These are phyloP conservation scores for Danionella cerebrum DNA, from an alignment of 2,113 vertebrate genomes.

Conservation along the genomic window DNA sequence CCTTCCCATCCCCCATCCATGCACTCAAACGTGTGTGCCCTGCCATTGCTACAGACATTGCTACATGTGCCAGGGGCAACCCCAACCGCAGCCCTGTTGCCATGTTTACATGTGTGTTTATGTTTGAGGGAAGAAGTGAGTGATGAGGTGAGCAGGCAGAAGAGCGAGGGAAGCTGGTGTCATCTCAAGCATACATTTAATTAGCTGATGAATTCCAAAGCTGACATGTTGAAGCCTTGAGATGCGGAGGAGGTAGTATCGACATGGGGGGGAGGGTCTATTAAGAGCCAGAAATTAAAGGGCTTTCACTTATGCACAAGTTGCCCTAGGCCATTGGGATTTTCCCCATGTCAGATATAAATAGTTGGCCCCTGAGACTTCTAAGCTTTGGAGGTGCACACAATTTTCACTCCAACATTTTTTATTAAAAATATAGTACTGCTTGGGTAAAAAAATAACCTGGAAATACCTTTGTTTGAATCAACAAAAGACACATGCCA, in stretches of 20 bases:
- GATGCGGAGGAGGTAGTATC: slow-evolving; percentile 15
- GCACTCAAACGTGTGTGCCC: neutral
- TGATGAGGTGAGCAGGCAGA: slow-evolving; percentile 46
- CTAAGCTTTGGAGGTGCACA: neutral
- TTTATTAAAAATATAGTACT: too few species aligned
- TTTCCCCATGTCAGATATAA: slow-evolving; percentile 10
- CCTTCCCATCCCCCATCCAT: neutral
- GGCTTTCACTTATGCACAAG: neutral
- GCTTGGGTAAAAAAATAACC: too few species aligned
- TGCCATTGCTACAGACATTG: slow-evolving; percentile 22
- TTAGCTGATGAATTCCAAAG: slow-evolving; percentile 26
- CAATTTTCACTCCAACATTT: neutral
- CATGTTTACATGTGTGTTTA: slow-evolving; percentile 51
- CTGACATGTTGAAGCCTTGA: slow-evolving; percentile 9
- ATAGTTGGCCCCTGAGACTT: slow-evolving; percentile 4
- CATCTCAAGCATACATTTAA: slow-evolving; percentile 25
- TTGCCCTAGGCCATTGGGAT: neutral
- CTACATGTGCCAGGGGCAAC: slow-evolving; percentile 1
- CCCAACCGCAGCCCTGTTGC: slow-evolving; percentile 43
- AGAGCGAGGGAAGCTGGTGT: slow-evolving; percentile 1
- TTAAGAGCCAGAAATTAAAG: slow-evolving; percentile 15
- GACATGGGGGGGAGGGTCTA: neutral
- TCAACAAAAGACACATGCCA: too few species aligned
- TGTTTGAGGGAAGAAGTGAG: slow-evolving; percentile 40
- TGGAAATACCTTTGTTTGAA: too few species aligned